These are phyloP conservation scores for Argyresthia albistria DNA, from an alignment of 2,888 invertebrate species.

Conservation along the genomic window DNA sequence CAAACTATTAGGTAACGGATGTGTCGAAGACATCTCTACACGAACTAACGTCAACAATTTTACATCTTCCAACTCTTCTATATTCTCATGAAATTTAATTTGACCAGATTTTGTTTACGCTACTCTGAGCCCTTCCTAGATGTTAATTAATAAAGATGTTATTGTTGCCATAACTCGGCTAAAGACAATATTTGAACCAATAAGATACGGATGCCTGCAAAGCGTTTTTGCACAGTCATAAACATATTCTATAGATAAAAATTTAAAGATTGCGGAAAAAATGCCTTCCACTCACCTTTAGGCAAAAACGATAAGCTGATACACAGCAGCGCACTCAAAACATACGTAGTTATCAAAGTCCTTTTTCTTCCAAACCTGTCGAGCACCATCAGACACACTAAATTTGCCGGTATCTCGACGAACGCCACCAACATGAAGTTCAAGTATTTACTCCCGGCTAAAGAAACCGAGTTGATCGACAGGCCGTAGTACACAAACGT, in stretches of 20 bases:
- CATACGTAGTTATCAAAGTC: conserved; percentile 74
- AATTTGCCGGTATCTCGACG: conserved; percentile 82
- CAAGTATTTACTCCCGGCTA: conserved; percentile 82
- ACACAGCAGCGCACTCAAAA: conserved; percentile 76
- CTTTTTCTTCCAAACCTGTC: conserved; percentile 76
- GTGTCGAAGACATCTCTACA: too few species aligned
- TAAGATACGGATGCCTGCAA: too few species aligned
- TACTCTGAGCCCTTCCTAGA: too few species aligned
- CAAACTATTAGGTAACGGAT: too few species aligned
- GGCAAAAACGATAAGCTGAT: conserved; percentile 74
- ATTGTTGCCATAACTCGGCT: too few species aligned
- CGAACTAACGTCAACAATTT: too few species aligned
- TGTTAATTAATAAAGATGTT: too few species aligned
- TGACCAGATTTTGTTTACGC: not conserved
- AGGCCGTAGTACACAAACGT: conserved; percentile 87
- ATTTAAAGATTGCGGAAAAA: too few species aligned
- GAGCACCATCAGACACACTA: conserved; percentile 74
- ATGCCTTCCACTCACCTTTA: conserved; percentile 37
- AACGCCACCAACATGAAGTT: conserved; percentile 79
- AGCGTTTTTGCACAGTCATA: too few species aligned
- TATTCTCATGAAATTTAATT: not conserved
- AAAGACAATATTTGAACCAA: too few species aligned
- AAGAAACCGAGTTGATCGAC: conserved; percentile 81
- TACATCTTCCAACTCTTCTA: not conserved
- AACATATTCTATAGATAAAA: too few species aligned